A percentile compares a stretch with the other conserved stretches of the same genome.
phyloP scores from a whole-genome alignment of 2,797 vertebrate genomes.

The Lates japonicus region DNA sequence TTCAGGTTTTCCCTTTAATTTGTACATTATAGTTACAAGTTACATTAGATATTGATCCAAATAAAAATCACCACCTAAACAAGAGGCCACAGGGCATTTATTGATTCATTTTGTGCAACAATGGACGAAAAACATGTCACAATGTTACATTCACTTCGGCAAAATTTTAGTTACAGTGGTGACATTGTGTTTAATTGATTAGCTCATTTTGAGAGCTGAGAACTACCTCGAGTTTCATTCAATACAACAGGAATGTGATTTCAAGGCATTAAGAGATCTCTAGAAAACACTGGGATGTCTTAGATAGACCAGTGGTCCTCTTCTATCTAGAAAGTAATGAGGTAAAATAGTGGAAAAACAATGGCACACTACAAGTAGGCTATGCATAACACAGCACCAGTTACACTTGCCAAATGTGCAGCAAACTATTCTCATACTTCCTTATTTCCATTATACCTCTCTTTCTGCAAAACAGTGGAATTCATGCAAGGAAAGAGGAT shows the following conservation, averaged over 20 bases:
- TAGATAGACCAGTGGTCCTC: conserved; percentile 65
- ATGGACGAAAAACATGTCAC: conserved; percentile 72
- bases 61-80: conserved; percentile 44
- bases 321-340: conserved; percentile 73
- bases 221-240: conserved; percentile 62
- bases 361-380: conserved; percentile 78
- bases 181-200: conserved; percentile 54
- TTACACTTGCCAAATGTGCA: conserved; percentile 70
- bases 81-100: conserved; percentile 82
- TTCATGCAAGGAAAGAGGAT: conserved; percentile 78
- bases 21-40: not conserved
- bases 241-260: conserved; percentile 74
- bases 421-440: conserved; percentile 67
- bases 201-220: conserved; percentile 36
- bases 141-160: conserved; percentile 78
- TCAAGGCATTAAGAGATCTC: conserved; percentile 76
- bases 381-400: conserved; percentile 72
- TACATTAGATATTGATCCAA: not conserved
- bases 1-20: not conserved
- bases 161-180: conserved; percentile 69
- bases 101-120: conserved; percentile 80
- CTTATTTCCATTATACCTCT: conserved; percentile 42
- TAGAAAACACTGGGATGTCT: conserved; percentile 63
- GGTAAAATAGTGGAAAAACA: conserved; percentile 63
- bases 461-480: conserved; percentile 73